A percentile compares a stretch with the other conserved stretches of the same genome.
phyloP scores from a whole-genome alignment of 2,113 vertebrate genomes.

The Acinonyx jubatus region DNA sequence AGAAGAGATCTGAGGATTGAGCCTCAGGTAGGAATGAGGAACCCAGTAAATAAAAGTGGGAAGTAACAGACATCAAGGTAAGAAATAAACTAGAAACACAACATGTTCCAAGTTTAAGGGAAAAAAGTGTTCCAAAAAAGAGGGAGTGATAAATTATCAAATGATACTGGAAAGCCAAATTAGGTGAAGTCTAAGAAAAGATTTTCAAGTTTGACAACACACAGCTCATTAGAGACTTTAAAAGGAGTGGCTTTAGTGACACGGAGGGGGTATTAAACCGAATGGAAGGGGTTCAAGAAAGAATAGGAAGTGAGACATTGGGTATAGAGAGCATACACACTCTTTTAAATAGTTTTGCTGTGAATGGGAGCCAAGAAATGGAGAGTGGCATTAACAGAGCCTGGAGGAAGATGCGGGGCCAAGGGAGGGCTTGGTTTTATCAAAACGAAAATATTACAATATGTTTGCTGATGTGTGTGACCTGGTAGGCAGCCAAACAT shows the following conservation, averaged over 20 bases:
- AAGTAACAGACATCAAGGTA: not conserved
- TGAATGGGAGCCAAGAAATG: not conserved
- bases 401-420: not conserved
- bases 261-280: not conserved
- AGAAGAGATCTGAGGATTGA: not conserved
- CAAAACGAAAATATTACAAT: not conserved
- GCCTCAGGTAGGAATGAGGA: not conserved
- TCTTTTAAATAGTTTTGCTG: not conserved
- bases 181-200: not conserved
- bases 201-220: not conserved
- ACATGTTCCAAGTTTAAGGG: not conserved
- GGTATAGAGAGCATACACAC: not conserved
- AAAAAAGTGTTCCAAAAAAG: not conserved
- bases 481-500: not conserved
- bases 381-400: not conserved
- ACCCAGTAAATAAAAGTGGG: not conserved
- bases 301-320: not conserved
- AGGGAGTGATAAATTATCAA: not conserved
- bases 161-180: not conserved
- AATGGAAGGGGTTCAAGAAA: not conserved
- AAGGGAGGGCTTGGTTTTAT: not conserved
- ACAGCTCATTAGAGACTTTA: not conserved
- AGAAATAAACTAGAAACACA: not conserved
- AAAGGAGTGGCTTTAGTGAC: not conserved
- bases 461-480: not conserved